A percentile compares a stretch with the other conserved stretches of the same genome.
Conservation (phyloP, 2,113 vertebrate genomes). For the Cyprinodon tularosa region DNA sequence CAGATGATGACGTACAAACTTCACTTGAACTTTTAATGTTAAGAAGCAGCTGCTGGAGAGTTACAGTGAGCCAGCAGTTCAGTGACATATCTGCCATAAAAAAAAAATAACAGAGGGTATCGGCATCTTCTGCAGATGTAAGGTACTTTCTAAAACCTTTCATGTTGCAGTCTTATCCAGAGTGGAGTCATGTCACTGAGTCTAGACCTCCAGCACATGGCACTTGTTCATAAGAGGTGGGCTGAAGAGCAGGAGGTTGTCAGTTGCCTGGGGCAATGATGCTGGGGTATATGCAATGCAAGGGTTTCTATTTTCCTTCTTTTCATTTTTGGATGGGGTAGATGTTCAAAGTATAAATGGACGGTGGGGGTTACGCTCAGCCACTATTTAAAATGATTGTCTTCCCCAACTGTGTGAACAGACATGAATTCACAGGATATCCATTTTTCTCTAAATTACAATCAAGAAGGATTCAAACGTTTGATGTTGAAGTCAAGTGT, state of each 20-base stretch:
- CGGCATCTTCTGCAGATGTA: slow-evolving; percentile 47
- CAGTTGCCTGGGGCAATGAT: slow-evolving; percentile 68
- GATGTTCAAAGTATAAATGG: not conserved
- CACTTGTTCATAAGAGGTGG: slow-evolving; percentile 45
- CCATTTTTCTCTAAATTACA: slow-evolving; percentile 40
- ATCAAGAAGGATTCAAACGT: slow-evolving; percentile 4
- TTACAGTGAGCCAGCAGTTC: slow-evolving; percentile 26
- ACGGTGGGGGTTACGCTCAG: slow-evolving; percentile 49
- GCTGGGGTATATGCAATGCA: slow-evolving; percentile 36
- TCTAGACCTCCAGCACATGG: slow-evolving; percentile 42
- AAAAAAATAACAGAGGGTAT: slow-evolving; percentile 37
- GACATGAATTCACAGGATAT: slow-evolving; percentile 56
- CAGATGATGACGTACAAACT: slow-evolving; percentile 50
- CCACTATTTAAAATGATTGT: slow-evolving; percentile 77
- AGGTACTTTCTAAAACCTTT: slow-evolving; percentile 53
- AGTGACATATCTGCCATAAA: slow-evolving; percentile 51
- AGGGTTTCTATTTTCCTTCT: slow-evolving; percentile 15
- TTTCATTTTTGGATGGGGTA: not conserved
- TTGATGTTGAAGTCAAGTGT: slow-evolving; percentile 17
- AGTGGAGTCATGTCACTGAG: slow-evolving; percentile 41
- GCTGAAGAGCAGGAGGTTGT: slow-evolving; percentile 67
- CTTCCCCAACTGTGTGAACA: slow-evolving; percentile 43
- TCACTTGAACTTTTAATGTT: slow-evolving; percentile 38
- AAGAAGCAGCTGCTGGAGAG: slow-evolving; percentile 33
- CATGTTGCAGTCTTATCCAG: slow-evolving; percentile 29